A percentile compares a stretch with the other conserved stretches of the same genome.
Conservation (phyloP, 2,797 vertebrate species). For the Antennarius maculatus region DNA sequence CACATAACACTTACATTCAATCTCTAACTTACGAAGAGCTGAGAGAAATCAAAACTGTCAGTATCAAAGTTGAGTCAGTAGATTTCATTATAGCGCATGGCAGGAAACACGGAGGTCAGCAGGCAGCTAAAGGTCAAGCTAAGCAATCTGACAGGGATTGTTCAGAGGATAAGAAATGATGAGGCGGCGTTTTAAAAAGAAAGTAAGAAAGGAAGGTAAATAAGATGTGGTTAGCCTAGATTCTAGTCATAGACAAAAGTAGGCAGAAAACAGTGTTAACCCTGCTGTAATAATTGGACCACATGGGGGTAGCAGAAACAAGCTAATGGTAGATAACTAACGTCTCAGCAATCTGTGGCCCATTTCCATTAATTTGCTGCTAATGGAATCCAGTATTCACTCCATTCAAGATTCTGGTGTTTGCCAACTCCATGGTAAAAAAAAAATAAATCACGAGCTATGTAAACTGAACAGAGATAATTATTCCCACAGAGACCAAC, state of each 20-base stretch:
- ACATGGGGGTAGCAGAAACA: slow-evolving; percentile 17
- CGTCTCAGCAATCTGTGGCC: neutral
- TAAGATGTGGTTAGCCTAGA: no score
- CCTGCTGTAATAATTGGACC: slow-evolving; percentile 5
- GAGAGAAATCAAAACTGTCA: slow-evolving; percentile 12
- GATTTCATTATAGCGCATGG: slow-evolving; percentile 36
- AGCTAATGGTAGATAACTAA: neutral
- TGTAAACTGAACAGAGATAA: no score
- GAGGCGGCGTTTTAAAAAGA: slow-evolving; percentile 20
- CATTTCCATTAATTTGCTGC: neutral
- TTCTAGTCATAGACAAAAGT: neutral
- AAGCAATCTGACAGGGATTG: neutral
- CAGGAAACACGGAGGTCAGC: neutral
- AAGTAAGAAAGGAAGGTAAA: no score
- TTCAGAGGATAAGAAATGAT: slow-evolving; percentile 22
- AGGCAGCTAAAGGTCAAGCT: neutral
- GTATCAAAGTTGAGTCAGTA: slow-evolving; percentile 47
- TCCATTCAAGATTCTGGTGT: neutral
- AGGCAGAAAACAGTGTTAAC: neutral
- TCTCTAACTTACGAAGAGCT: slow-evolving; percentile 43
- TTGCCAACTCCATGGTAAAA: no score
- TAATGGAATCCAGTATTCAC: neutral
- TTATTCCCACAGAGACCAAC: no score
- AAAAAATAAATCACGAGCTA: no score
- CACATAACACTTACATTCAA: slow-evolving; percentile 61